Percentiles rank a stretch among this genome's conserved stretches.
Evolutionary conservation across 2,888 invertebrate species (phyloP).

Genomic region (Teleogryllus oceanicus): DNA sequence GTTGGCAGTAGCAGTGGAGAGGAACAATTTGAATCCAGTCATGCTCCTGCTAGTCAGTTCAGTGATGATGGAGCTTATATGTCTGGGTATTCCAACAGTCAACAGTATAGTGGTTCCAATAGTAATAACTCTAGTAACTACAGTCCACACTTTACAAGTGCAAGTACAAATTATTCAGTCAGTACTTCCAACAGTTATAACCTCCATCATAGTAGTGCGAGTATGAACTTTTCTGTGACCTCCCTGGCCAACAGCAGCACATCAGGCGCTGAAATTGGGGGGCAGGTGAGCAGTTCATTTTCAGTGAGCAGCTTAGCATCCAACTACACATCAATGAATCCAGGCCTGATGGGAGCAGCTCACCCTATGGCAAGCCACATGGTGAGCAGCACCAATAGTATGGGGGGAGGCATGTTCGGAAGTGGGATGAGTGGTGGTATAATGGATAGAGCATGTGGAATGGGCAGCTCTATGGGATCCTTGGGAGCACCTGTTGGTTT

Average conservation of each 20-base stretch:
- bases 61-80: conserved; percentile 42
- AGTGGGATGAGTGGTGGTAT: conserved; percentile 36
- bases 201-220: conserved; percentile 38
- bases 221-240: conserved; percentile 46
- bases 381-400: conserved; percentile 37
- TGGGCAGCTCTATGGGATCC: conserved; percentile 39
- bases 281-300: conserved; percentile 46
- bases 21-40: conserved; percentile 39
- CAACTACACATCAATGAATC: conserved; percentile 46
- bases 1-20: conserved; percentile 41
- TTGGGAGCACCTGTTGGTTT: conserved; percentile 36
- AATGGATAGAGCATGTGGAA: conserved; percentile 40
- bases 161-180: conserved; percentile 41
- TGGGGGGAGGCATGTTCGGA: conserved; percentile 37
- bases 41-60: conserved; percentile 38
- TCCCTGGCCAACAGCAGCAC: conserved; percentile 44
- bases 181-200: conserved; percentile 39
- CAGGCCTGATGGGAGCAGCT: conserved; percentile 49
- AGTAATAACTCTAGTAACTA: conserved; percentile 38
- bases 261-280: conserved; percentile 34
- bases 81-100: conserved; percentile 39
- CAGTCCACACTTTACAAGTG: conserved; percentile 39
- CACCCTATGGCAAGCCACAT: conserved; percentile 44
- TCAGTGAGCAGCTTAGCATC: conserved; percentile 50
- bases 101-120: conserved; percentile 41